Percentiles rank a stretch among this genome's conserved stretches.
These are phyloP conservation scores for Pongo abelii DNA, from an alignment of 2,113 vertebrate species.

Conservation along the genomic window DNA sequence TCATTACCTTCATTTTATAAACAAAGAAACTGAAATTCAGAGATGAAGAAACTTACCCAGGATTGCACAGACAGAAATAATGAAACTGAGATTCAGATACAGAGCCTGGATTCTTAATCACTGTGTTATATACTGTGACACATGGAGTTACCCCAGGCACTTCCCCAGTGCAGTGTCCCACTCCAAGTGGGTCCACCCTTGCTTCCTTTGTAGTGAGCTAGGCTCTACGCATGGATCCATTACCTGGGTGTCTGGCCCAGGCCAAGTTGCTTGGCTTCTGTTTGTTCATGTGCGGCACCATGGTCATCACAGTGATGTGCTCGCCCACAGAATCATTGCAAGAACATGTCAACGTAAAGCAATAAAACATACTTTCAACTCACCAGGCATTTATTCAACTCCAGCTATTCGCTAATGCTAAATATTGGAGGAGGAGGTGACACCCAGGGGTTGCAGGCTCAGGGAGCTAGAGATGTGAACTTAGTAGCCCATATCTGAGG, in stretches of 20 bases:
- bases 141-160: background rate
- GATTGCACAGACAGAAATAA: background rate
- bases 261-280: background rate
- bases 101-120: background rate
- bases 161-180: background rate
- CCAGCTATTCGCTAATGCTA: background rate
- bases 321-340: fast-evolving
- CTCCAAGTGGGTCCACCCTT: fast-evolving
- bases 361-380: background rate
- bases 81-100: background rate
- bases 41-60: background rate
- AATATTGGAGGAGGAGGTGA: background rate
- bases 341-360: background rate
- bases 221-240: background rate
- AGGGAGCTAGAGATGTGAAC: background rate
- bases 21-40: background rate
- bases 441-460: background rate
- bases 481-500: background rate
- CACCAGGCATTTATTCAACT: background rate
- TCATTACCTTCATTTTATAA: background rate
- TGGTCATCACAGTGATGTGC: background rate
- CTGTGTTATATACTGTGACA: background rate
- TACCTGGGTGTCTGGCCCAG: background rate
- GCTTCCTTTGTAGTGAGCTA: background rate
- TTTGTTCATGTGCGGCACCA: background rate